These are phyloP conservation scores for Atherinomorus stipes DNA, from an alignment of 2,113 vertebrate species.

Conservation along the genomic window DNA sequence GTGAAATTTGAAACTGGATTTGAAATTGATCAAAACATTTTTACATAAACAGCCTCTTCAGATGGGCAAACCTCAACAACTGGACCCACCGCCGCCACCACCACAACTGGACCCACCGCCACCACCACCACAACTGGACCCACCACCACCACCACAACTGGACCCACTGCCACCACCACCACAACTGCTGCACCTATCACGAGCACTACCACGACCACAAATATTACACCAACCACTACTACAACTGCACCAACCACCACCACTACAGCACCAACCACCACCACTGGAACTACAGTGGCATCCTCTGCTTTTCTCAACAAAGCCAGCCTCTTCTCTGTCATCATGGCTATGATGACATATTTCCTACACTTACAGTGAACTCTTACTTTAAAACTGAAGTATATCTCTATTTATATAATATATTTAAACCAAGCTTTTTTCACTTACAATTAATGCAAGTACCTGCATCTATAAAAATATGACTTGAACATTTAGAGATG, in stretches of 20 bases:
- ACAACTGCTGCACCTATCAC: background rate
- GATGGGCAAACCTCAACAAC: background rate
- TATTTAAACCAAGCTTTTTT: no score
- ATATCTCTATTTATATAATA: background rate
- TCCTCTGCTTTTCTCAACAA: background rate
- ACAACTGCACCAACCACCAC: background rate
- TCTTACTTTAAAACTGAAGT: background rate
- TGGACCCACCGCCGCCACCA: background rate
- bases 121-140: background rate
- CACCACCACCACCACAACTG: background rate
- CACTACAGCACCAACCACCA: background rate
- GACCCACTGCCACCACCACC: background rate
- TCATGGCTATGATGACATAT: background rate
- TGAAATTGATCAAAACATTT: background rate
- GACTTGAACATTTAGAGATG: no score
- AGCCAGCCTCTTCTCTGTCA: background rate
- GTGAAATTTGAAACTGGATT: background rate
- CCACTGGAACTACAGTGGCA: background rate
- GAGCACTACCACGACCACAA: background rate
- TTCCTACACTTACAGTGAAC: background rate
- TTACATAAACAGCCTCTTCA: background rate
- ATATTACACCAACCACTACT: no score
- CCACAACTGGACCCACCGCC: background rate
- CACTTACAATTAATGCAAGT: no score
- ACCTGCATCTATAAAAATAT: no score